Conservation (phyloP, 2,888 invertebrate genomes). For the Pristionchus arcanus region DNA sequence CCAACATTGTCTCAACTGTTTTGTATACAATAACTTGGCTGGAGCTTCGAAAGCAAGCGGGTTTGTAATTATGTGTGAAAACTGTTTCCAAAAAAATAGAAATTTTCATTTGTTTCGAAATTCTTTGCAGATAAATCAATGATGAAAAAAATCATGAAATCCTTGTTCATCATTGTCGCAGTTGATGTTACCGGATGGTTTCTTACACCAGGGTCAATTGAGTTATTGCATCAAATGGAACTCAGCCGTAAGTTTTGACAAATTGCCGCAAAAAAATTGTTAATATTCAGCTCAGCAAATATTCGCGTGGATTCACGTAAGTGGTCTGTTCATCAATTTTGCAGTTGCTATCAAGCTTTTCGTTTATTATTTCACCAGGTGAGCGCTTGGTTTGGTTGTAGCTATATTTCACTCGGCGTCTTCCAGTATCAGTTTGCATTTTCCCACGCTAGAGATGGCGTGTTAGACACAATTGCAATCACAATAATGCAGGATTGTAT, state of each 20-base stretch:
- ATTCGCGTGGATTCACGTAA: neutral
- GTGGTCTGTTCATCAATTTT: neutral
- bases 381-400: neutral
- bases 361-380: constrained; percentile 2
- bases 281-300: neutral
- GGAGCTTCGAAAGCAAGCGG: neutral
- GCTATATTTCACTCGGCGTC: too few species aligned
- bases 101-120: neutral
- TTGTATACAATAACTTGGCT: neutral
- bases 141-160: neutral
- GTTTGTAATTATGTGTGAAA: neutral
- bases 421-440: too few species aligned
- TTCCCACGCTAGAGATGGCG: too few species aligned
- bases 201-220: neutral
- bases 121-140: neutral
- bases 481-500: neutral
- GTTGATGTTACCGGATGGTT: neutral
- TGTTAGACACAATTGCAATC: too few species aligned
- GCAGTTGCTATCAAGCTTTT: neutral
- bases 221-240: too few species aligned
- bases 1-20: neutral
- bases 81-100: too few species aligned
- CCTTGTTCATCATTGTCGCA: neutral
- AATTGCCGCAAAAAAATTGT: neutral
- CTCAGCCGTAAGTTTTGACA: too few species aligned